Evolutionary conservation across 2,888 invertebrate genomes (phyloP), one percentile per base, ranked within the genome.

Genomic region (Drosophila nr. perissopoda): DNA sequence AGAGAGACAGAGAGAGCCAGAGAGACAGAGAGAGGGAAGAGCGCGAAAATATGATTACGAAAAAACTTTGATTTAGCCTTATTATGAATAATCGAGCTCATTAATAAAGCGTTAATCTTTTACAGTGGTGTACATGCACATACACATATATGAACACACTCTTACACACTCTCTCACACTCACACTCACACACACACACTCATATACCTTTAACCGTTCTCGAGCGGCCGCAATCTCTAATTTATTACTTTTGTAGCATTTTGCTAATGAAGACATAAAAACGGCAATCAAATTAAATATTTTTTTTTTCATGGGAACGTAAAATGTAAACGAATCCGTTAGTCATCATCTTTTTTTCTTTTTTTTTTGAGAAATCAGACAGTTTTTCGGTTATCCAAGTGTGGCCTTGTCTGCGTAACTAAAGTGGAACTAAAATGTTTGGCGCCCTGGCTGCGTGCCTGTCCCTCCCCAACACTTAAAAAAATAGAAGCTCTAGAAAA

Each of bases 241-340:
- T 87, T 87, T 90, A 87, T 87, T 82, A 68, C 76, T 81, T 78
- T 82, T 79, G 78, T 77, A 82, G 73, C 89, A 76, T 89, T 87
- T 87, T 76, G 87, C 90, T 89, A 90, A 87, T 87, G 89, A 87
- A 87, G 87, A 87, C 90, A 87, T 87, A 87, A 87, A 89, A 87
- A 90, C 89, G 89, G 87, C 87, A 90, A 87, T 90, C 87, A 87
- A 87, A 87, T 84, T 84, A 84, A 86, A 80, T 80, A 76, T 83
- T 80, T 73, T 89, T 82, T 82, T 76, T 81, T 54, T 90, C 87
- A 87, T 87, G 87, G 87, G 87, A 87, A 87, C 89, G 49, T 56
- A n/a, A 79, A 76, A 82, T 85, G 80, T 76, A 84, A 87, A 58
- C 79, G 81, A 71, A 56, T 66, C 79, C 79, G 84, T 84, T 89